Evolutionary conservation across 1,140 invertebrate genomes (phyloP).

Genomic region (Pseudomyrmex concolor): DNA sequence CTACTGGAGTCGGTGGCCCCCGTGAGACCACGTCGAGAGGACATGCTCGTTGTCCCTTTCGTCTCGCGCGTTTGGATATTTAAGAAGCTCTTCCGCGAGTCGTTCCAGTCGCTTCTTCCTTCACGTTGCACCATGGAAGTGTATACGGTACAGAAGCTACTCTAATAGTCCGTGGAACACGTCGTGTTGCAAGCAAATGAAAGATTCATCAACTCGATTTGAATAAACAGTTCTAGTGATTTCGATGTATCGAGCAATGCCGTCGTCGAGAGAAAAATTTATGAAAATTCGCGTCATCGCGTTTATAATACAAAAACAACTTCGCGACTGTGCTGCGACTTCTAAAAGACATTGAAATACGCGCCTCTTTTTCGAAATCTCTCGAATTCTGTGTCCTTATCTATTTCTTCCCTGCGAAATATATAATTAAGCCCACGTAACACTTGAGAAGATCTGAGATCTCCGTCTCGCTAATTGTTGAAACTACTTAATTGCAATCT

Average conservation of each 20-base stretch:
- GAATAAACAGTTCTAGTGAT: neutral
- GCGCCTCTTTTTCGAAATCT: too few relatives aligned
- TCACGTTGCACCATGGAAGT: neutral
- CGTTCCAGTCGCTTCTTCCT: neutral
- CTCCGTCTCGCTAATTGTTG: constrained; percentile 47
- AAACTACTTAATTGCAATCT: constrained; percentile 54
- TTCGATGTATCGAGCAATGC: neutral
- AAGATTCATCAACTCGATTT: neutral
- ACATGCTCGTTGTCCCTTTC: constrained; percentile 23
- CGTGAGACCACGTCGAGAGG: constrained; percentile 36
- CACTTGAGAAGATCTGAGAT: constrained; percentile 40
- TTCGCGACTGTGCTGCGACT: too few relatives aligned
- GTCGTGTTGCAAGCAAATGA: neutral
- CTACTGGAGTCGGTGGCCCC: constrained; percentile 63
- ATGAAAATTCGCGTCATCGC: too few relatives aligned
- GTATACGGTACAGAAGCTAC: neutral
- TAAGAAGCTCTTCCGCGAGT: constrained; percentile 43
- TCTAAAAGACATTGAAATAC: too few relatives aligned
- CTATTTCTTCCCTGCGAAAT: constrained; percentile 5
- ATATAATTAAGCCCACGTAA: constrained; percentile 9
- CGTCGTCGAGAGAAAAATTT: neutral
- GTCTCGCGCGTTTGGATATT: constrained; percentile 32
- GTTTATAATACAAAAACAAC: too few relatives aligned
- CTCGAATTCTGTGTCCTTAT: neutral
- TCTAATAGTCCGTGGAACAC: neutral